A percentile compares a stretch with the other conserved stretches of the same genome.
phyloP scores from a whole-genome alignment of 2,113 vertebrate genomes.

The Tiliqua scincoides region DNA sequence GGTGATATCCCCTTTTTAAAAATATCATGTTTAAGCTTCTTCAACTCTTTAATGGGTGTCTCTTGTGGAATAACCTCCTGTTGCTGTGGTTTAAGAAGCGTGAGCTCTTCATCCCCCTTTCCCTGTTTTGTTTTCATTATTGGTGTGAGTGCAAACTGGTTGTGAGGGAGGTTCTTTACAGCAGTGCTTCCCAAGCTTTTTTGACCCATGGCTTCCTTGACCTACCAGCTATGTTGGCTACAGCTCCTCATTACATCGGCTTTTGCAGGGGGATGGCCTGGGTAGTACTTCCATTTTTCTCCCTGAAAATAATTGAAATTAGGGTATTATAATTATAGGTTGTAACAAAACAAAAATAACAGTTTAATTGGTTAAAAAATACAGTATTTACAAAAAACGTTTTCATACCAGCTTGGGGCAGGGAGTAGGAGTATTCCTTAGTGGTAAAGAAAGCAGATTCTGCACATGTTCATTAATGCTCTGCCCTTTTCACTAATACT shows the following conservation, averaged over 20 bases:
- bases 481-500: not conserved
- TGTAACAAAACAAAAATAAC: too few relatives aligned
- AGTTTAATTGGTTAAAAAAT: too few relatives aligned
- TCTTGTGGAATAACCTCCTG: not conserved
- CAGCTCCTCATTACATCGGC: too few relatives aligned
- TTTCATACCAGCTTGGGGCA: not conserved
- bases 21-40: not conserved
- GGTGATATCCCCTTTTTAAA: too few relatives aligned
- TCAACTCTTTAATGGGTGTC: not conserved
- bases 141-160: not conserved
- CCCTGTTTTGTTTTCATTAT: not conserved
- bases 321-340: too few relatives aligned
- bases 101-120: not conserved
- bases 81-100: not conserved
- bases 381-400: too few relatives aligned
- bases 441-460: not conserved
- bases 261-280: too few relatives aligned
- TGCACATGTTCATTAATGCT: not conserved
- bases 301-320: too few relatives aligned
- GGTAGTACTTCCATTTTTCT: too few relatives aligned
- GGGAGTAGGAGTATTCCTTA: too few relatives aligned
- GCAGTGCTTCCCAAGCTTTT: not conserved
- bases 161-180: not conserved
- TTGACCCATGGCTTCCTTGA: too few relatives aligned
- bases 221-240: too few relatives aligned